These are phyloP conservation scores for Microcebus murinus DNA, from an alignment of 2,113 vertebrate genomes.

Conservation along the genomic window DNA sequence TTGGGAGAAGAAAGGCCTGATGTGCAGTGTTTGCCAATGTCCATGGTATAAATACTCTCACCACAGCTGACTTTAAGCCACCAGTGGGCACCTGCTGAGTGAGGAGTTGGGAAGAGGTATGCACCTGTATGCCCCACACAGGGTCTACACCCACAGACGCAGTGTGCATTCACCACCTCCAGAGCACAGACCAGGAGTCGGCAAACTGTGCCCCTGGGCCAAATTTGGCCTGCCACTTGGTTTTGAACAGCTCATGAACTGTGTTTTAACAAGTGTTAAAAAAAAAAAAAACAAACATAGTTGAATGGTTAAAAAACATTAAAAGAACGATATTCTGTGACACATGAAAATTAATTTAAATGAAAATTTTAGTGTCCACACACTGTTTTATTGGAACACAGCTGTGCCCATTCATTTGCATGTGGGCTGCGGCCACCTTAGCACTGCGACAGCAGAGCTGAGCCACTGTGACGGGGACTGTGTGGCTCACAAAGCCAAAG, in stretches of 20 bases:
- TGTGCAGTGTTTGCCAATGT: background rate
- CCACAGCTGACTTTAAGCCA: background rate
- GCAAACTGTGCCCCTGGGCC: background rate
- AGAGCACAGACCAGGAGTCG: background rate
- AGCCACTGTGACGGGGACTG: background rate
- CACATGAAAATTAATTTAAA: background rate
- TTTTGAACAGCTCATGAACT: background rate
- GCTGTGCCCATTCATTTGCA: background rate
- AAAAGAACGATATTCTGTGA: background rate
- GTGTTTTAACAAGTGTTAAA: background rate
- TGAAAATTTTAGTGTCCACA: background rate
- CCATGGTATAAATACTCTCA: too few species aligned
- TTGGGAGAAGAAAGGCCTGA: background rate
- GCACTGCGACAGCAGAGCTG: background rate
- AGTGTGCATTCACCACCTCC: accelerated
- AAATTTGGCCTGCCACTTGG: background rate
- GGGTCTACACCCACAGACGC: background rate
- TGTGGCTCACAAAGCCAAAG: background rate
- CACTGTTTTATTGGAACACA: background rate
- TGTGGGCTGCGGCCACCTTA: too few species aligned
- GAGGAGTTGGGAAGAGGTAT: background rate
- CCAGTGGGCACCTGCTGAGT: too few species aligned
- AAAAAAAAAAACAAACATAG: background rate
- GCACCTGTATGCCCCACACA: too few species aligned
- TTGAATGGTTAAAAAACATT: background rate